phyloP scores from a whole-genome alignment of 2,797 vertebrate species.

The Poecile montanus region DNA sequence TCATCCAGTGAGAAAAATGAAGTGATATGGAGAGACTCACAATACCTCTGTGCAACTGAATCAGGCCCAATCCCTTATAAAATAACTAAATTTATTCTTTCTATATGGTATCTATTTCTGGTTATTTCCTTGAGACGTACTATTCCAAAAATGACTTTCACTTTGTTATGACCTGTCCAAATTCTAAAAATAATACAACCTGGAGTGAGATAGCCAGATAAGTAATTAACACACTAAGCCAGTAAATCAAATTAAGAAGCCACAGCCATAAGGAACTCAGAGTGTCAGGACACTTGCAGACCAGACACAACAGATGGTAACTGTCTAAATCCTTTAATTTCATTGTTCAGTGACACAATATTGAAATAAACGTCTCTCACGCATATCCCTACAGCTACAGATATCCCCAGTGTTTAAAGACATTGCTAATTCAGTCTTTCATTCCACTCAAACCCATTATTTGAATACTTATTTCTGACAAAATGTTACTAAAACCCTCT shows the following conservation, averaged over 20 bases:
- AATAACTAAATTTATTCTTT: neutral
- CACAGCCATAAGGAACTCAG: conserved; percentile 38
- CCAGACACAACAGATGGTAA: conserved; percentile 64
- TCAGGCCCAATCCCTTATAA: neutral
- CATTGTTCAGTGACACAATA: conserved; percentile 62
- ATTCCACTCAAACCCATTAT: neutral
- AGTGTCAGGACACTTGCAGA: conserved; percentile 42
- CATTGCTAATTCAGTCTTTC: neutral
- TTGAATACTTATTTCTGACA: neutral
- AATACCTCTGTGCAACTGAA: neutral
- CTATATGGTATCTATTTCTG: neutral
- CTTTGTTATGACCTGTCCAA: neutral
- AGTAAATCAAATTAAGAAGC: conserved; percentile 71
- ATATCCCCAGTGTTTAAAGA: neutral
- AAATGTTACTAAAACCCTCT: neutral
- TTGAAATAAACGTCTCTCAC: conserved; percentile 48
- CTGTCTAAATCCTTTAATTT: conserved; percentile 63
- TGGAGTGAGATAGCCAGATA: conserved; percentile 43
- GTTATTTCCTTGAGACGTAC: neutral
- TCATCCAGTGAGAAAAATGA: neutral
- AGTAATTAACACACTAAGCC: conserved; percentile 62
- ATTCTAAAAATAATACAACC: conserved; percentile 39
- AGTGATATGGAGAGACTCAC: neutral
- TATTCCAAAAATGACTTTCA: neutral
- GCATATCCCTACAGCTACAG: neutral